Percentiles rank a stretch among this genome's conserved stretches.
Conservation (phyloP, 2,797 vertebrate genomes). For the Mallotus villosus region DNA sequence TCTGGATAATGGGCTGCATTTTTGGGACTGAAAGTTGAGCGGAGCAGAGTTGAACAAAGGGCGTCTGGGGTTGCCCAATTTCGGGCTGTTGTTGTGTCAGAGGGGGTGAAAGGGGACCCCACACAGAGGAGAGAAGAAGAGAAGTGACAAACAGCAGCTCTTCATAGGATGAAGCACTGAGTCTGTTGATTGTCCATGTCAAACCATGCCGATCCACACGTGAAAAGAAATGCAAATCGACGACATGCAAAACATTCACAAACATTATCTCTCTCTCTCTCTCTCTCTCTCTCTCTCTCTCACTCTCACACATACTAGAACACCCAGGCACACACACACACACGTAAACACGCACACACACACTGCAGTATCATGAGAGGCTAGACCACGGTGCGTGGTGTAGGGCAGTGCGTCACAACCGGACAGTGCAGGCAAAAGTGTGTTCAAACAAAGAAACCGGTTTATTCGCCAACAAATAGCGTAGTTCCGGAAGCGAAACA, state of each 20-base stretch:
- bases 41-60: slow-evolving; percentile 15
- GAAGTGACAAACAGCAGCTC: background rate
- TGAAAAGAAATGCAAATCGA: no score
- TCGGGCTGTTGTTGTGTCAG: slow-evolving; percentile 14
- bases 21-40: slow-evolving; percentile 32
- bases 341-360: background rate
- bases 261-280: no score
- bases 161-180: no score
- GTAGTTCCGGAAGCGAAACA: no score
- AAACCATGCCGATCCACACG: background rate
- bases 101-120: slow-evolving; percentile 10
- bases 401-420: no score
- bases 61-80: slow-evolving; percentile 16
- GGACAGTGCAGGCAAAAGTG: no score
- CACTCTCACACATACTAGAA: background rate
- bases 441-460: no score
- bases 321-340: background rate
- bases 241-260: no score
- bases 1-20: slow-evolving; percentile 30
- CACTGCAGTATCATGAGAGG: no score
- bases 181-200: background rate
- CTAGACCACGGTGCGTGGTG: no score
- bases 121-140: background rate
- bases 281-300: background rate
- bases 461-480: no score